Conservation (phyloP, 2,113 vertebrate species). For the Ictalurus punctatus region DNA sequence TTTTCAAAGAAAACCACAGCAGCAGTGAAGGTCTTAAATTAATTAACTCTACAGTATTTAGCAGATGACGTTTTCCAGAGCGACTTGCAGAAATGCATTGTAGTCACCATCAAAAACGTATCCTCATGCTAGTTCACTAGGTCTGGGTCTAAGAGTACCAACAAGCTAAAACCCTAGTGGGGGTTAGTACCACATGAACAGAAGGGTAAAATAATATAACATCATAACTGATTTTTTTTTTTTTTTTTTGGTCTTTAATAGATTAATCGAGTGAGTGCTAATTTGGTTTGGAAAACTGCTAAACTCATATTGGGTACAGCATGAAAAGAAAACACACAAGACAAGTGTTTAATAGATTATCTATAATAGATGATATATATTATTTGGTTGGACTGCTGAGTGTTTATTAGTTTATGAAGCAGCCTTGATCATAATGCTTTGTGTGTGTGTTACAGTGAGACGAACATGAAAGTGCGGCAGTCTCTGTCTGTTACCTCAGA, state of each 20-base stretch:
- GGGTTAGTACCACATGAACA: not conserved
- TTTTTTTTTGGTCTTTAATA: not conserved
- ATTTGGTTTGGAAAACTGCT: not conserved
- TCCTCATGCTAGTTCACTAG: not conserved
- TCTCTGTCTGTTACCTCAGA: conserved; percentile 84
- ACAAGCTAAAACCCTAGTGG: not conserved
- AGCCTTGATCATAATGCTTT: conserved; percentile 23
- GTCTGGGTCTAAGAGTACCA: not conserved
- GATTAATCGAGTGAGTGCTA: not conserved
- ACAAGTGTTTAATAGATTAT: not conserved
- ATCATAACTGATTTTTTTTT: no score
- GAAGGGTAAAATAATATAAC: not conserved
- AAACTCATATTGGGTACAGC: not conserved
- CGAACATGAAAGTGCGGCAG: conserved; percentile 95
- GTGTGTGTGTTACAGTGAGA: conserved; percentile 76
- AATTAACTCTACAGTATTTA: not conserved
- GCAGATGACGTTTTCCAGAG: not conserved
- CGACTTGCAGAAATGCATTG: not conserved
- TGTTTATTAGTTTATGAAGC: no score
- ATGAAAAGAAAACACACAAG: not conserved
- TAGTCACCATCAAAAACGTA: not conserved
- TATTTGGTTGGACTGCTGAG: no score
- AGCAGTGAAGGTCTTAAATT: not conserved
- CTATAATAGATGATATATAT: not conserved
- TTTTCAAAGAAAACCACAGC: not conserved